These are phyloP conservation scores for Branchipolynoe longqiensis DNA, from an alignment of 2,888 invertebrate species.

Conservation along the genomic window DNA sequence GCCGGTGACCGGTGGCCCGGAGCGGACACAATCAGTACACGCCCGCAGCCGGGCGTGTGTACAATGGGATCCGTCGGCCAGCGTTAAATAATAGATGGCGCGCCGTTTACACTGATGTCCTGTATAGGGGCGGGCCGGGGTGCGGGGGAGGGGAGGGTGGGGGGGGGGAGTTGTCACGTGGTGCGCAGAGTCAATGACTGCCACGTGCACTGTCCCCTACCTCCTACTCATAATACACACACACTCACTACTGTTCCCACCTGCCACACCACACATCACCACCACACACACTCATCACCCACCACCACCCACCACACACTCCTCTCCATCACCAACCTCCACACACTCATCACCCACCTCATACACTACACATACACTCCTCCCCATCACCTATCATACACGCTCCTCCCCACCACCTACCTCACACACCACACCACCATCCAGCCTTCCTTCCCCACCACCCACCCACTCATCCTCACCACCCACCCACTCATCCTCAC, in stretches of 20 bases:
- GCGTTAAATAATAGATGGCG: slow-evolving; percentile 28
- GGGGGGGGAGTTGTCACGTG: neutral
- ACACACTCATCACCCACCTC: neutral
- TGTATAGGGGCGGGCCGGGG: neutral
- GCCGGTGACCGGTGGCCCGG: slow-evolving; percentile 20
- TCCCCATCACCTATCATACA: neutral
- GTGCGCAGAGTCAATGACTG: too few species aligned
- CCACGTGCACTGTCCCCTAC: too few species aligned
- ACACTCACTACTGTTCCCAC: too few species aligned
- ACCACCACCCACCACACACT: neutral
- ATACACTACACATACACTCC: neutral
- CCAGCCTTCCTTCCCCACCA: too few species aligned
- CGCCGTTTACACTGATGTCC: neutral
- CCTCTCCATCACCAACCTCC: neutral
- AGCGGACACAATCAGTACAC: neutral
- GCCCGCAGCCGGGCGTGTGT: neutral
- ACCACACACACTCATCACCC: too few species aligned
- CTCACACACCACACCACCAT: neutral
- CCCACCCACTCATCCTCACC: too few species aligned
- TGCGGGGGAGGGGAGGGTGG: neutral
- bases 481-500: too few species aligned
- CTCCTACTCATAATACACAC: too few species aligned
- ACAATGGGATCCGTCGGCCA: slow-evolving; percentile 32
- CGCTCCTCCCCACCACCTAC: neutral
- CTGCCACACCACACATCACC: too few species aligned